These are phyloP conservation scores for Montipora cactus DNA, from an alignment of 64 coral and sea anemone species.

Conservation along the genomic window DNA sequence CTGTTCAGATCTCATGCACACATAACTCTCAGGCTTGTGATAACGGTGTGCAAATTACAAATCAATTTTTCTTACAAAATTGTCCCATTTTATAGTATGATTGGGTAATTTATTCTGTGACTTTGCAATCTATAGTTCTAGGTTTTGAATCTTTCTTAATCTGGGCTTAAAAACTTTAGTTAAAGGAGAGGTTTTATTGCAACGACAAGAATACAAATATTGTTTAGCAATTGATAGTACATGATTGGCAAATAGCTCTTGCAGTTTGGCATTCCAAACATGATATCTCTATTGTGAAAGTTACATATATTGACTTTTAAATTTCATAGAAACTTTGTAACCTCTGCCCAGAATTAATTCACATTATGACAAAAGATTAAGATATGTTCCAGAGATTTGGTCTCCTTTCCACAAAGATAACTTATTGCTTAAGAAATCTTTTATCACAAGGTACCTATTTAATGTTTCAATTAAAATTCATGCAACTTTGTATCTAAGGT, in stretches of 20 bases:
- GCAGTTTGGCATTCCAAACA: not conserved
- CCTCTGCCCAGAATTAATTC: not conserved
- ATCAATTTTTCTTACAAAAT: not conserved
- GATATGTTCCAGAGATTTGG: too few relatives aligned
- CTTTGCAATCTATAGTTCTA: not conserved
- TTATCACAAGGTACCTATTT: too few relatives aligned
- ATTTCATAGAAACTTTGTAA: not conserved
- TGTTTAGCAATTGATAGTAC: not conserved
- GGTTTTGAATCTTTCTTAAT: too few relatives aligned
- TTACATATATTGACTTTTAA: not conserved
- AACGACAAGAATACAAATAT: not conserved
- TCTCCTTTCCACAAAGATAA: too few relatives aligned
- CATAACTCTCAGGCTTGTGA: too few relatives aligned
- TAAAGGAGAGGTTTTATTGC: not conserved
- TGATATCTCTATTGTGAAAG: not conserved
- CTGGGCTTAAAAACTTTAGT: not conserved
- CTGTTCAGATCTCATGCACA: too few relatives aligned
- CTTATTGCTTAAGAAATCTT: too few relatives aligned
- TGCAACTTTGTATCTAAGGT: too few relatives aligned
- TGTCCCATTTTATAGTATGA: not conserved
- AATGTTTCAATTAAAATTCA: too few relatives aligned
- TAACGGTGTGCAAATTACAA: not conserved
- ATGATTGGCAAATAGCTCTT: not conserved
- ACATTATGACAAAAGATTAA: too few relatives aligned
- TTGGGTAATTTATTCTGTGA: not conserved